Percentiles rank a stretch among this genome's conserved stretches.
phyloP scores from a whole-genome alignment of 2,113 vertebrate species.

The Lycocorax pyrrhopterus region DNA sequence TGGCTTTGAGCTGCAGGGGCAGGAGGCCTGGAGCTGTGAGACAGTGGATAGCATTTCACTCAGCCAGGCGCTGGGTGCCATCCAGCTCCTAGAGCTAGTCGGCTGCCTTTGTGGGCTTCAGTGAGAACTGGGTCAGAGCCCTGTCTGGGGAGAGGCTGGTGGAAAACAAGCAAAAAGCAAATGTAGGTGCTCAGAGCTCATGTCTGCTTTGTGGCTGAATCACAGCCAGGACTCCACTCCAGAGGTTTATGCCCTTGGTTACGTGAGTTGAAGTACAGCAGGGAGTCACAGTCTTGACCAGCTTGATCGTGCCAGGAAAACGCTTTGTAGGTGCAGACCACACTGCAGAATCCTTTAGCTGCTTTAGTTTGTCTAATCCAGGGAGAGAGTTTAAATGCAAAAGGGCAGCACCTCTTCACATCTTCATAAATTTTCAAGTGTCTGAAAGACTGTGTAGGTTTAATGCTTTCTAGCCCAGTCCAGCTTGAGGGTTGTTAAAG shows the following conservation, averaged over 20 bases:
- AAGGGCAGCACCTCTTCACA: not conserved
- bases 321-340: not conserved
- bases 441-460: not conserved
- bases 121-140: constrained; percentile 9
- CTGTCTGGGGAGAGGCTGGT: not conserved
- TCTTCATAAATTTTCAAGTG: not conserved
- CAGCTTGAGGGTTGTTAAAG: not conserved
- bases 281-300: rapidly evolving
- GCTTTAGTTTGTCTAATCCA: not conserved
- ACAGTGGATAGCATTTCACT: not conserved
- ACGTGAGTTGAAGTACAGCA: rapidly evolving
- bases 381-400: not conserved
- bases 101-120: not conserved
- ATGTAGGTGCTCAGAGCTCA: not conserved
- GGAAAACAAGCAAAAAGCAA: not conserved
- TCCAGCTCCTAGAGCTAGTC: not conserved
- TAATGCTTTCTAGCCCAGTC: not conserved
- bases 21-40: constrained; percentile 7
- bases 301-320: not conserved
- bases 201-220: not conserved
- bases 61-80: not conserved
- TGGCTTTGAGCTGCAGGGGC: not conserved
- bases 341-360: not conserved
- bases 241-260: not conserved
- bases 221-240: not conserved